Evolutionary conservation across 2,888 invertebrate species (phyloP), one percentile per base, ranked within the genome.

Genomic region (Coleophora flavipennella): DNA sequence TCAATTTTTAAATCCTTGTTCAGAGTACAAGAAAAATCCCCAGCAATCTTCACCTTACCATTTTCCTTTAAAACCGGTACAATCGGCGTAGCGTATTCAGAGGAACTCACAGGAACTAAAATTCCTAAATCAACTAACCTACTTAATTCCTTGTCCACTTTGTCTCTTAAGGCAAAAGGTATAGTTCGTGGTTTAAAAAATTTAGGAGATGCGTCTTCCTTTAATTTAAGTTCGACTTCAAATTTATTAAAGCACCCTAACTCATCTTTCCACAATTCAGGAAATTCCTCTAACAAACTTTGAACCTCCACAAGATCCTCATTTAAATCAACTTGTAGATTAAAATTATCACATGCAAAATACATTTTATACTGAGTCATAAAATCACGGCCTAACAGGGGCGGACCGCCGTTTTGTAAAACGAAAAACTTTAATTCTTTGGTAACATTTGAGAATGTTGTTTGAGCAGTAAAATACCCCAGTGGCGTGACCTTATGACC

Each of bases 151-250:
- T 40, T 48, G 33, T 56, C 53, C 11, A 59, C 53, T 36, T 47
- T 53, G 8, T 45, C 41, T 39, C 44, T 48, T 13, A 55, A 40
- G 12, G 57, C 55, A 31, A 57, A 59, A 8, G 57, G 55, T 25
- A 58, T 45, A 10, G n/a, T n/a, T n/a, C n/a, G n/a, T n/a, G n/a
- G n/a, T n/a, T n/a, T n/a, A n/a, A n/a, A n/a, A n/a, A n/a, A n/a
- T n/a, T n/a, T n/a, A n/a, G n/a, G n/a, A n/a, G n/a, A n/a, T n/a
- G n/a, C n/a, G n/a, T n/a, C n/a, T n/a, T n/a, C n/a, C n/a, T n/a
- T n/a, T n/a, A n/a, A n/a, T n/a, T n/a, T n/a, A n/a, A n/a, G n/a
- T n/a, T n/a, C n/a, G n/a, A 49, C 38, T 27, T 39, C 10, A 12
- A 35, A 43, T 26, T 46, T 41, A 39, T 46, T 46, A 11, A 46